Evolutionary conservation across 2,113 vertebrate species (phyloP).

Genomic region (Conger conger): DNA sequence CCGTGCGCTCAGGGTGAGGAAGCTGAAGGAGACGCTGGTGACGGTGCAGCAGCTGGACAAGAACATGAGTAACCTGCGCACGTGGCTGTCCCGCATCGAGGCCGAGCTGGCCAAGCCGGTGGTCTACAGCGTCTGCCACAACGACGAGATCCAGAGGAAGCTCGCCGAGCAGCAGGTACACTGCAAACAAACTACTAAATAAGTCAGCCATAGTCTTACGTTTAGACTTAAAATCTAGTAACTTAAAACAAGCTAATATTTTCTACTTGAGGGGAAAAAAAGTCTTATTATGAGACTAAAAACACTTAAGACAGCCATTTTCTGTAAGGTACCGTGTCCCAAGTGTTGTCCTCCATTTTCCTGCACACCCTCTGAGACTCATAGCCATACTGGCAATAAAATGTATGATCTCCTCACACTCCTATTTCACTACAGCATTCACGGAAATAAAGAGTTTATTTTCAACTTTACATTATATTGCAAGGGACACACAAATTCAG

Average conservation of each 20-base stretch:
- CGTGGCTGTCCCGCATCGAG: conserved; percentile 89
- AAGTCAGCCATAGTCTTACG: too few relatives aligned
- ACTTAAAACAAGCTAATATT: too few relatives aligned
- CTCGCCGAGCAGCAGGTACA: conserved; percentile 94
- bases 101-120: conserved; percentile 88
- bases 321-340: not conserved
- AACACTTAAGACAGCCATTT: too few relatives aligned
- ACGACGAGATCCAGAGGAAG: conserved; percentile 91
- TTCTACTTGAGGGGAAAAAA: too few relatives aligned
- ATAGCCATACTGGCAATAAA: not conserved
- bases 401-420: too few relatives aligned
- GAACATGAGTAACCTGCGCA: conserved; percentile 93
- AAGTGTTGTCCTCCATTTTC: not conserved
- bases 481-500: not conserved
- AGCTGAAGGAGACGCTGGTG: conserved; percentile 90
- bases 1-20: conserved; percentile 80
- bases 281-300: too few relatives aligned
- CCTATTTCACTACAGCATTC: not conserved
- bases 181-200: too few relatives aligned
- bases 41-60: conserved; percentile 90
- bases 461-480: not conserved
- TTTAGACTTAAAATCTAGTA: too few relatives aligned
- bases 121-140: conserved; percentile 83
- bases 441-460: not conserved
- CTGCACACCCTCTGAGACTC: not conserved